These are phyloP conservation scores for Cosmia pyralina DNA, from an alignment of 2,888 invertebrate genomes.

Conservation along the genomic window DNA sequence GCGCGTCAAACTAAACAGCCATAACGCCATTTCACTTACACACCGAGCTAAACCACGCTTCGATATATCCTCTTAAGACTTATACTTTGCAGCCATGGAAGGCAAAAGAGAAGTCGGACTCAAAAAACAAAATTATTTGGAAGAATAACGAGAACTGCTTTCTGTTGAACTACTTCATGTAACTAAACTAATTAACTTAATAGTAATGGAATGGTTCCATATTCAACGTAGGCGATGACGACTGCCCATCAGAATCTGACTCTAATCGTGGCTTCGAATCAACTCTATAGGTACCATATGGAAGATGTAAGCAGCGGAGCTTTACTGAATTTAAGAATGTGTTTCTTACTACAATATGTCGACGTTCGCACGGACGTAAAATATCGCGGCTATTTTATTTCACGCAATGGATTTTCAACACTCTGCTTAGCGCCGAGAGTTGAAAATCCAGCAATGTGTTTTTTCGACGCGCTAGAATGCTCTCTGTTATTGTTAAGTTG, in stretches of 20 bases:
- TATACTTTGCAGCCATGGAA: neutral
- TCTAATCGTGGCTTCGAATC: neutral
- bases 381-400: no score
- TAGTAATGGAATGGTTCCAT: neutral
- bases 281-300: neutral
- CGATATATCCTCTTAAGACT: no score
- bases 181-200: neutral
- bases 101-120: neutral
- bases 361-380: no score
- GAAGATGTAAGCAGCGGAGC: neutral
- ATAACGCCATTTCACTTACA: no score
- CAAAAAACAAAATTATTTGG: neutral
- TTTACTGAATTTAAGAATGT: neutral
- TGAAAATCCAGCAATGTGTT: no score
- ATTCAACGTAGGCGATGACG: conserved; percentile 12
- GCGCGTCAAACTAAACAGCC: no score
- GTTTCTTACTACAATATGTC: neutral
- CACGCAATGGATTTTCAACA: no score
- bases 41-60: no score
- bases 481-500: no score
- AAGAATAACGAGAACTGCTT: neutral
- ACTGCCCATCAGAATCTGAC: neutral
- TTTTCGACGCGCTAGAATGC: no score
- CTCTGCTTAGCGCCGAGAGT: no score
- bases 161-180: neutral